phyloP scores from a whole-genome alignment of 92 coral and sea anemone genomes.

The Virgularia gustaviana region DNA sequence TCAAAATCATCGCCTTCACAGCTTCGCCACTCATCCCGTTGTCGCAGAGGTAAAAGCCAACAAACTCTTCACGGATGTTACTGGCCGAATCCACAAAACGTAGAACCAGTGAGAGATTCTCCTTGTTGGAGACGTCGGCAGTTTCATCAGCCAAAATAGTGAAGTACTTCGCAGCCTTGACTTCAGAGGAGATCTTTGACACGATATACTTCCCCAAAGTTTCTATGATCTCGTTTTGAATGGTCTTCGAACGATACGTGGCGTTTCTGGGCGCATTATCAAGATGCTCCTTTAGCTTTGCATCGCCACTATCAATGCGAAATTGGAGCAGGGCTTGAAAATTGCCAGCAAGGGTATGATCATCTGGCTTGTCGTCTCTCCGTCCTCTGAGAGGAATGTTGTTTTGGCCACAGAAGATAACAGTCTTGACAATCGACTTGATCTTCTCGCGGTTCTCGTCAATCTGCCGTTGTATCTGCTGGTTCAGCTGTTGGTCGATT shows the following conservation, averaged over 20 bases:
- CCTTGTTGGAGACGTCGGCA: slow-evolving; percentile 56
- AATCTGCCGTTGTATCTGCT: too few species aligned
- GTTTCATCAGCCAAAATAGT: slow-evolving; percentile 51
- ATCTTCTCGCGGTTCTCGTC: too few species aligned
- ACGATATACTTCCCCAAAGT: neutral
- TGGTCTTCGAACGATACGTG: too few species aligned
- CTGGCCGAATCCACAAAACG: slow-evolving; percentile 50
- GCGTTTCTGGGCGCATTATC: slow-evolving; percentile 54
- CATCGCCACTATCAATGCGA: slow-evolving; percentile 60
- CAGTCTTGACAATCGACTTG: too few species aligned
- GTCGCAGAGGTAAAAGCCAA: slow-evolving; percentile 37
- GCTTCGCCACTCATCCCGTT: slow-evolving; percentile 4
- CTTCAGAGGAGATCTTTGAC: slow-evolving; percentile 3
- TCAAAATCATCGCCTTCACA: slow-evolving; percentile 16
- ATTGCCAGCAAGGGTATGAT: too few species aligned
- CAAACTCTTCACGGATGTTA: slow-evolving; percentile 31
- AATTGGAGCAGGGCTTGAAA: too few species aligned
- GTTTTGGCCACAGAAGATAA: too few species aligned
- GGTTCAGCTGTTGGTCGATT: too few species aligned
- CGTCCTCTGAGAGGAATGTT: too few species aligned
- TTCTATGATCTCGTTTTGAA: too few species aligned
- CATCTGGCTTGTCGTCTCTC: too few species aligned
- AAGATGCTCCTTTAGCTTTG: slow-evolving; percentile 54
- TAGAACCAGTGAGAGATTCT: slow-evolving; percentile 52
- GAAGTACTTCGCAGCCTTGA: slow-evolving; percentile 1